These are phyloP conservation scores for Drosophila azteca DNA, from an alignment of 1,140 invertebrate species.

Conservation along the genomic window DNA sequence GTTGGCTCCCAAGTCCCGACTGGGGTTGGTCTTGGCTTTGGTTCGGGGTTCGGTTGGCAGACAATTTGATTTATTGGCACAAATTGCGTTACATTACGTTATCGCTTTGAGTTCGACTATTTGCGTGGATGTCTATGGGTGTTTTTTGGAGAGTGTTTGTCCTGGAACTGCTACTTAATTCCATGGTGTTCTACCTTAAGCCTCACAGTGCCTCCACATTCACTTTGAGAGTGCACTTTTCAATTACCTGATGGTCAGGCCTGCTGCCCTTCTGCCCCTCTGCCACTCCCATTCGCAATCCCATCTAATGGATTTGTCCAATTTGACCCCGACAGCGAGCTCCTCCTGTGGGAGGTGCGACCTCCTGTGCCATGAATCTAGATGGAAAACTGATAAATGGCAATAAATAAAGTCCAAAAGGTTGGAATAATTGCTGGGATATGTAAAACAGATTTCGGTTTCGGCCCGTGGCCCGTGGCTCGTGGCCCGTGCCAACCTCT, in stretches of 20 bases:
- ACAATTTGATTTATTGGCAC: conserved; percentile 80
- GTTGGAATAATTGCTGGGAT: conserved; percentile 59
- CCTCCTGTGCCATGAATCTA: conserved; percentile 30
- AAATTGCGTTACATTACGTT: conserved; percentile 80
- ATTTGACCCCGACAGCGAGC: conserved; percentile 10
- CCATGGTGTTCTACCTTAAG: conserved; percentile 36
- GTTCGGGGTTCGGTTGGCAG: conserved; percentile 23
- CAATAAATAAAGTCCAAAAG: conserved; percentile 52
- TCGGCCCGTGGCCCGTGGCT: background rate
- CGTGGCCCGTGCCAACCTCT: background rate
- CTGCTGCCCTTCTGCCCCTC: background rate
- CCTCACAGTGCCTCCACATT: conserved; percentile 6
- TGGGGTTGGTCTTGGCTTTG: background rate
- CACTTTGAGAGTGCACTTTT: conserved; percentile 55
- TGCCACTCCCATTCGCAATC: conserved; percentile 1
- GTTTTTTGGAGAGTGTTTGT: conserved; percentile 23
- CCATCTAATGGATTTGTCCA: conserved; percentile 48
- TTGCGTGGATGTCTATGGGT: background rate
- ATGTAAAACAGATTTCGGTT: conserved; percentile 56
- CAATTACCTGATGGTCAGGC: conserved; percentile 64
- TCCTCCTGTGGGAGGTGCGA: background rate
- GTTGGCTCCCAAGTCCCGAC: conserved; percentile 26
- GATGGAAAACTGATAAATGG: conserved; percentile 47
- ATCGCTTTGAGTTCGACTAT: conserved; percentile 68
- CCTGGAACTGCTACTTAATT: background rate